Percentiles rank a stretch among this genome's conserved stretches.
These are phyloP conservation scores for Drosophila neutralis DNA, from an alignment of 2,888 invertebrate genomes.

Conservation along the genomic window DNA sequence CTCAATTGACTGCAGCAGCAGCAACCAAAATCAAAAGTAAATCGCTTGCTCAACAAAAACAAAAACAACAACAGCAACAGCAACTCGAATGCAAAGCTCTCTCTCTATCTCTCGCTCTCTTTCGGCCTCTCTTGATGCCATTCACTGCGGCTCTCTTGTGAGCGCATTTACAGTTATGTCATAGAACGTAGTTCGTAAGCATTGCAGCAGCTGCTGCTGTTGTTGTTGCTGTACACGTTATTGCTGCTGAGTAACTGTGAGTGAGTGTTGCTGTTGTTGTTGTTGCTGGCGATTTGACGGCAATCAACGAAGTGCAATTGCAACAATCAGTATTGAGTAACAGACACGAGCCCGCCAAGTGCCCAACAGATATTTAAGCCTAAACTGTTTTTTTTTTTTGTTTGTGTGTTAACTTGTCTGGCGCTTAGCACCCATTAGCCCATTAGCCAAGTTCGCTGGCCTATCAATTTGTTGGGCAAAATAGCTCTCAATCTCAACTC, in stretches of 20 bases:
- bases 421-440: constrained; percentile 6
- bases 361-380: not conserved
- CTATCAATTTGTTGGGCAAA: constrained; percentile 18
- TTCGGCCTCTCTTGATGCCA: constrained; percentile 17
- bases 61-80: constrained; percentile 6
- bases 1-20: constrained; percentile 67
- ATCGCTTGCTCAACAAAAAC: constrained; percentile 56
- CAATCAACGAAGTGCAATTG: constrained; percentile 63
- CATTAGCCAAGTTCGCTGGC: constrained; percentile 34
- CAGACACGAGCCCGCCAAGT: constrained; percentile 51
- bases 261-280: not conserved
- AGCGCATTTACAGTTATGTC: constrained; percentile 77
- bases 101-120: constrained; percentile 16
- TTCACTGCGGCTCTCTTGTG: constrained; percentile 46
- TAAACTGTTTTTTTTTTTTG: not conserved
- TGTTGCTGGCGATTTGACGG: constrained; percentile 52
- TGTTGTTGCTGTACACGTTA: constrained; percentile 34
- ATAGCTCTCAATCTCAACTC: constrained; percentile 15
- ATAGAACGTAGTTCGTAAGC: constrained; percentile 72
- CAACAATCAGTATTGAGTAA: constrained; percentile 76
- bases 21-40: constrained; percentile 67
- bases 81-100: constrained; percentile 11
- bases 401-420: not conserved
- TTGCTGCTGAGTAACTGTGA: constrained; percentile 45
- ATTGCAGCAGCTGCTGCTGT: constrained; percentile 49